Evolutionary conservation across 2,797 vertebrate genomes (phyloP), one percentile per base, ranked within the genome.

Genomic region (Epinephelus malabaricus): DNA sequence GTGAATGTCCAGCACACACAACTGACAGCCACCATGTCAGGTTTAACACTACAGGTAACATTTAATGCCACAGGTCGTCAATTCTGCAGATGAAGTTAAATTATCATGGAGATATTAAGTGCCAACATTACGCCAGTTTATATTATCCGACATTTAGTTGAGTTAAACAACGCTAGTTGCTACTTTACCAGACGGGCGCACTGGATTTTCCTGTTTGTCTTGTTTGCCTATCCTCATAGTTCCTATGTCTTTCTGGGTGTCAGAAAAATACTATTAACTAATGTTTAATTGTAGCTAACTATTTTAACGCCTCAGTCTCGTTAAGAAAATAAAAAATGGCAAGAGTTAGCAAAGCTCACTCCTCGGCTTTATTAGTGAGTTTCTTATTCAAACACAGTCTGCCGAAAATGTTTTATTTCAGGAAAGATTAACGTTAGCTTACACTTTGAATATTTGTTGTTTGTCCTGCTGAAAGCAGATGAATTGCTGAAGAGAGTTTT

Each of bases 21-120:
- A 9, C 38, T 76, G 76, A 78, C 70, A 40, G 69, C 53, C 76
- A 91, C 38, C 75, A 95, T 96, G 95, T 92, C 95, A 55, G 90
- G 89, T 66, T 51, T 88, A 69, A 79, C 89, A 2, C 68, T 83
- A 46, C 94, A 95, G 95, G 95, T 95, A 90, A 84, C 9, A 74
- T 60, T 15, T 0, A 1, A 50, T 4, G 4, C 4, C 19, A 2
- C 10, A 7, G 2, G 0, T 50, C 38, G 4, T 34, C 14, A 0
- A 1, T 49, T 27, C 5, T 1, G 55, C 6, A 6, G 13, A 19
- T 21, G 1, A 14, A 40, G 17, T 14, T n/a, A 2, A 13, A 23
- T 30, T 34, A 7, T 25, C 0, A 5, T 9, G 19, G 38, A 21
- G 34, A 19, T 6, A 9, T 25, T 2, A 12, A 3, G 11, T 47